A percentile compares a stretch with the other conserved stretches of the same genome.
phyloP scores from a whole-genome alignment of 2,113 vertebrate genomes.

The Scytalopus superciliaris region DNA sequence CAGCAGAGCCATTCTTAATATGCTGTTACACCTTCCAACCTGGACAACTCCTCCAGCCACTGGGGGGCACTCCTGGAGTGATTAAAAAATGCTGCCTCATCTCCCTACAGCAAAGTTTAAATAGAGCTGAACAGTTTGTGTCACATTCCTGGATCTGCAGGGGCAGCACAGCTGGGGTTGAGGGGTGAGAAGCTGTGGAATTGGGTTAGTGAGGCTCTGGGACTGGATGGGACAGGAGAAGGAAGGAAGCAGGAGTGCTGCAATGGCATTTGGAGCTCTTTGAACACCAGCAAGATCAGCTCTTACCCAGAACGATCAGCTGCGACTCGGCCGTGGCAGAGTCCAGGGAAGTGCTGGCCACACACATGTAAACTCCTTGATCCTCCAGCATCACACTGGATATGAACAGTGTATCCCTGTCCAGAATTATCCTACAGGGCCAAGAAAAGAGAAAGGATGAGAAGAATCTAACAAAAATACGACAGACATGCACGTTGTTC shows the following conservation, averaged over 20 bases:
- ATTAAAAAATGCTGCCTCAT: neutral
- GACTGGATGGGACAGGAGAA: neutral
- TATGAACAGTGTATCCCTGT: conserved; percentile 84
- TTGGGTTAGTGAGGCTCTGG: neutral
- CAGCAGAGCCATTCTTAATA: neutral
- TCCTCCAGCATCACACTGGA: conserved; percentile 82
- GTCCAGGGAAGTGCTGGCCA: conserved; percentile 84
- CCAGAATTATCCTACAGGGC: conserved; percentile 68
- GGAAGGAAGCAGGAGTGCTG: neutral
- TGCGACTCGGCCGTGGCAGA: conserved; percentile 52
- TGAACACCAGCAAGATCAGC: fast-evolving
- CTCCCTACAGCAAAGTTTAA: neutral
- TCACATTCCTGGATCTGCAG: neutral
- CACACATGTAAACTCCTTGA: conserved; percentile 84
- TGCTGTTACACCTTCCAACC: neutral
- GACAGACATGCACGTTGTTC: fast-evolving
- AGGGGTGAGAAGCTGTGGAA: neutral
- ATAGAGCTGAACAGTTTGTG: neutral
- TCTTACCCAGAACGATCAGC: conserved; percentile 88
- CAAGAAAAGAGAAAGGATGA: neutral
- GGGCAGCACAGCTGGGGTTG: neutral
- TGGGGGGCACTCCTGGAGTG: neutral
- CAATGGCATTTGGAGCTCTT: neutral
- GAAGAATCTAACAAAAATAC: neutral
- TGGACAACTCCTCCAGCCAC: neutral